Conservation (phyloP, 2,888 invertebrate species). For the Macroteleia sp. region DNA sequence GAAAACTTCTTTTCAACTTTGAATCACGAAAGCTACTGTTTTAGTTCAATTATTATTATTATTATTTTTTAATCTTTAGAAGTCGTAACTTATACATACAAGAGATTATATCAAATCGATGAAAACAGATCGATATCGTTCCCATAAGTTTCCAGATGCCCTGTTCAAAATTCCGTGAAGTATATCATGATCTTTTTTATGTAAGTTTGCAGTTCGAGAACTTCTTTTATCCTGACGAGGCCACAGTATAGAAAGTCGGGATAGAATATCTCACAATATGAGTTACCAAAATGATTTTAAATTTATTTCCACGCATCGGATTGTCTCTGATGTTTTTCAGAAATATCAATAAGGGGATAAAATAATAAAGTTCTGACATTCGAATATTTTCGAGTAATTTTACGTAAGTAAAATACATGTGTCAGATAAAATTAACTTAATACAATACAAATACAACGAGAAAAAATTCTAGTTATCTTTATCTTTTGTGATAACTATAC, state of each 20-base stretch:
- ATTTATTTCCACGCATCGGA: constrained; percentile 45
- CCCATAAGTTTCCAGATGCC: constrained; percentile 24
- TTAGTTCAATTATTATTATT: no score
- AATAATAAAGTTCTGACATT: constrained; percentile 31
- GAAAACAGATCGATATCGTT: constrained; percentile 40
- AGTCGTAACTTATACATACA: no score
- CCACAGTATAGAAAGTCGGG: constrained; percentile 17
- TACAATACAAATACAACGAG: no score
- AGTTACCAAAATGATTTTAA: constrained; percentile 34
- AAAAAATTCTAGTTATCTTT: no score
- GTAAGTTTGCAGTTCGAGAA: constrained; percentile 20
- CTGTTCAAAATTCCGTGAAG: constrained; percentile 34
- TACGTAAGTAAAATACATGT: not conserved
- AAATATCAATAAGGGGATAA: constrained; percentile 46
- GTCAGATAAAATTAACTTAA: no score
- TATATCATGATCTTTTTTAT: constrained; percentile 38
- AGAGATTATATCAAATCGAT: constrained; percentile 26
- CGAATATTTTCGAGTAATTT: not conserved
- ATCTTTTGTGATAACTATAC: no score
- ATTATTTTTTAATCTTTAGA: no score
- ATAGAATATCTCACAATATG: constrained; percentile 12
- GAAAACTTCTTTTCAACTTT: no score
- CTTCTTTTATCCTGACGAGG: constrained; percentile 19
- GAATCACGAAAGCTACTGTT: no score
- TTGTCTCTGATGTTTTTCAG: constrained; percentile 21